Base-by-base conservation (phyloP, 2,797 vertebrate genomes). In the Takifugu rubripes region DNA sequence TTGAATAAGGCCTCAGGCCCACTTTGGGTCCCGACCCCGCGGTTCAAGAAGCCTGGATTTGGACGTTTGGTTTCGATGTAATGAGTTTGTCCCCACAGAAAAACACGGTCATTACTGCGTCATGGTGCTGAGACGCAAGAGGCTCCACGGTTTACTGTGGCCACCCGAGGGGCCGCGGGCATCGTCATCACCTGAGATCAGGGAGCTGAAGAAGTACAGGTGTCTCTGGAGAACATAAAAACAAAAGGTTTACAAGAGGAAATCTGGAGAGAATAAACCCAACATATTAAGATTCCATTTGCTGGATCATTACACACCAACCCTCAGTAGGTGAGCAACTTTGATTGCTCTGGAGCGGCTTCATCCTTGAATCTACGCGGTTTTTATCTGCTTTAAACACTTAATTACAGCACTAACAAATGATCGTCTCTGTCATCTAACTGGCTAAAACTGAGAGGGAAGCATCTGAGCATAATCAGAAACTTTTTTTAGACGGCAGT, bases 331-430 rank as follows among this genome's bases (percentile, higher is more conserved):
- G 36, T 43, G 43, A 46, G 63, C 47, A 29, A 61, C 51, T 65
- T 55, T 48, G 52, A 25, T 70, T 66, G 54, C 4, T 44, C 49
- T 52, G 68, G 10, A 5, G 25, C 49, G 40, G 56, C 44, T 36
- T 49, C 49, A 25, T 68, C 57, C 49, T 66, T 49, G 17, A 24
- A 26, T 42, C 52, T 52, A 70, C 54, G 5, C 73, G 62, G 57
- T 63, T 72, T 51, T 51, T 58, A 42, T 65, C 67, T 63, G 70
- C 51, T 73, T 74, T 67, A 63, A 68, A 62, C 68, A 64, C 68
- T 77, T 78, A 74, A 88, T 85, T 79, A 81, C 40, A 72, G 58
- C 59, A 56, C 27, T 44, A 72, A 61, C 72, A 74, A 77, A 87
- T 82, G 72, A 74, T 79, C 59, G 75, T 56, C 52, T 75, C 46